These are phyloP conservation scores for Drosophila watanabei DNA, from an alignment of 1,140 invertebrate species.

Conservation along the genomic window DNA sequence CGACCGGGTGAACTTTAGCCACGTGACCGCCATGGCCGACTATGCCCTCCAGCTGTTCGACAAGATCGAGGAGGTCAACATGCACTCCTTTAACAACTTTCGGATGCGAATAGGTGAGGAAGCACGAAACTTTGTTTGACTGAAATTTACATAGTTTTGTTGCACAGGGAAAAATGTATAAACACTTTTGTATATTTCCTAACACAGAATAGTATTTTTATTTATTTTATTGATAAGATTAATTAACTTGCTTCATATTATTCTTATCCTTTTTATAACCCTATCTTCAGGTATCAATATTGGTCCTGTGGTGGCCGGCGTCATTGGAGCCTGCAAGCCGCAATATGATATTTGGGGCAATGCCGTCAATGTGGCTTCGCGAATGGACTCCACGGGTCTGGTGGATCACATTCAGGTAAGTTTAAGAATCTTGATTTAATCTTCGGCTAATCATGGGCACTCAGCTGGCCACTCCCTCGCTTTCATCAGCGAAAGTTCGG, in stretches of 20 bases:
- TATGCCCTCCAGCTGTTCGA: conserved; percentile 94
- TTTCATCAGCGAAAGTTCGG: conserved; percentile 12
- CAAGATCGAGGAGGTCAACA: conserved; percentile 96
- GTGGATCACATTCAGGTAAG: conserved; percentile 93
- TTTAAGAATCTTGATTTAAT: conserved; percentile 39
- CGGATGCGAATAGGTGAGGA: conserved; percentile 94
- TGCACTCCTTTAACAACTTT: conserved; percentile 99
- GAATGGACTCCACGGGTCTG: conserved; percentile 95
- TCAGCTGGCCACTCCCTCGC: conserved; percentile 4
- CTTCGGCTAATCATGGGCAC: conserved; percentile 30
- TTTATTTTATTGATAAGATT: background rate
- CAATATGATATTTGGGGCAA: conserved; percentile 97
- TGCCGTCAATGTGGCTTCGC: conserved; percentile 96
- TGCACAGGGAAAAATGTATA: background rate
- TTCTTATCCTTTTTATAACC: background rate
- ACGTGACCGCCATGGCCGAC: conserved; percentile 96
- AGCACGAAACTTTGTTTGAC: background rate
- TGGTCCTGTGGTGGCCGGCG: conserved; percentile 97
- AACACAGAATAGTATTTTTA: background rate
- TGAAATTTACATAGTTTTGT: background rate
- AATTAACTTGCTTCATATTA: background rate
- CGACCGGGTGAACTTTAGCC: conserved; percentile 91
- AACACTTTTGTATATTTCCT: background rate
- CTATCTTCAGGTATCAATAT: conserved; percentile 93
- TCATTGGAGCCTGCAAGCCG: conserved; percentile 96